Percentiles rank a stretch among this genome's conserved stretches.
Evolutionary conservation across 2,797 vertebrate species (phyloP).

Genomic region (Pangasius sanitwongsei): DNA sequence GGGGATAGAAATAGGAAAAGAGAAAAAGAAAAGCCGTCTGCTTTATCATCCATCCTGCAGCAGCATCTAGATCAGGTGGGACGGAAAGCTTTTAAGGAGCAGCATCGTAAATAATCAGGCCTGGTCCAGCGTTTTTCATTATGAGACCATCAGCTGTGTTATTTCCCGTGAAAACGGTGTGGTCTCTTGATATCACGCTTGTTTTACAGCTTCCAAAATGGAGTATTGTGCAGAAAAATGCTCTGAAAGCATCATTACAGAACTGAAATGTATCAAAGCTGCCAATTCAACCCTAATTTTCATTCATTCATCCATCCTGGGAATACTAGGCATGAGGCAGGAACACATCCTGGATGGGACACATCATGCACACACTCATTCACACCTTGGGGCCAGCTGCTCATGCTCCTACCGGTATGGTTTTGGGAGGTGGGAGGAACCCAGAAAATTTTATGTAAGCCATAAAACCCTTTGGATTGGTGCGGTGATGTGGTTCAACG

Average conservation of each 20-base stretch:
- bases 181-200: conserved; percentile 30
- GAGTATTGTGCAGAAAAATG: conserved; percentile 2
- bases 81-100: conserved; percentile 7
- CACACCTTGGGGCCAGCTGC: not conserved
- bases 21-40: not conserved
- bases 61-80: not conserved
- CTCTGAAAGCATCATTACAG: conserved; percentile 33
- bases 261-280: conserved; percentile 1
- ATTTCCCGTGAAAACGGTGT: conserved; percentile 32
- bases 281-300: not conserved
- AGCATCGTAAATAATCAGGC: conserved; percentile 28
- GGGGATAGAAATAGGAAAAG: not conserved
- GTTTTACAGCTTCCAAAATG: conserved; percentile 26
- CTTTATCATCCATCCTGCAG: conserved; percentile 23
- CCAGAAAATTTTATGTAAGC: not conserved
- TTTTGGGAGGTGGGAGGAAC: not conserved
- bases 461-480: not conserved
- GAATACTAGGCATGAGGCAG: not conserved
- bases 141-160: conserved; percentile 26
- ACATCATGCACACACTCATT: not conserved
- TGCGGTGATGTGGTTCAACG: no score
- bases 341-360: no score
- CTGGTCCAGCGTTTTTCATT: conserved; percentile 29
- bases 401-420: not conserved
- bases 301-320: not conserved